These are phyloP conservation scores for Hyla sarda DNA, from an alignment of 2,113 vertebrate genomes.

Conservation along the genomic window DNA sequence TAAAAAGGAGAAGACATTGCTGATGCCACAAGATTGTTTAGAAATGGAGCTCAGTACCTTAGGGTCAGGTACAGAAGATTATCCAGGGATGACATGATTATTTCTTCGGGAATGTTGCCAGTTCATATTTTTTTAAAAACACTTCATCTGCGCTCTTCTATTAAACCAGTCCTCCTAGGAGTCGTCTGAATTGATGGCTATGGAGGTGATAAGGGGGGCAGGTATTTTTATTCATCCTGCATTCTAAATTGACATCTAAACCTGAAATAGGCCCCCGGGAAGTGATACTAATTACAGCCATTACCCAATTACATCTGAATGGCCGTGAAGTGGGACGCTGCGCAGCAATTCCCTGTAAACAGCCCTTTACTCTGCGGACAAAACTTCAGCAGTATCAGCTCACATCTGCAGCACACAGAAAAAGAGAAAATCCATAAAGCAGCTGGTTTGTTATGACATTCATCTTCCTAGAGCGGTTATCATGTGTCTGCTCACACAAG, in stretches of 20 bases:
- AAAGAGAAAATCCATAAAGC: conserved; percentile 48
- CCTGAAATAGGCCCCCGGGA: background rate
- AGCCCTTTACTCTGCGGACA: conserved; percentile 4
- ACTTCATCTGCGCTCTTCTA: background rate
- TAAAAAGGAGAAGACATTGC: background rate
- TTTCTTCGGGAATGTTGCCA: background rate
- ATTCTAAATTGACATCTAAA: background rate
- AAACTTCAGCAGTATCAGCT: conserved; percentile 20
- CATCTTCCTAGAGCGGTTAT: conserved; percentile 38
- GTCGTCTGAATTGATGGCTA: background rate
- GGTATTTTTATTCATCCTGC: background rate
- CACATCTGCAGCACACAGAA: background rate
- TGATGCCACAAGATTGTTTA: background rate
- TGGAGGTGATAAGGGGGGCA: background rate
- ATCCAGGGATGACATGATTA: background rate
- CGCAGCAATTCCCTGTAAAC: background rate
- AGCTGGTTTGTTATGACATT: conserved; percentile 47
- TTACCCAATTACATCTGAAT: conserved; percentile 20
- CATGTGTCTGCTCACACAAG: conserved; percentile 38
- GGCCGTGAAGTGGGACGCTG: background rate
- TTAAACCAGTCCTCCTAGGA: background rate
- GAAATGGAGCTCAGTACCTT: background rate
- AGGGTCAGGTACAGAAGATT: background rate
- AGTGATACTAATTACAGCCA: conserved; percentile 22
- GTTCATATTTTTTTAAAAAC: background rate